Conservation (phyloP, 2,888 invertebrate species). For the Synanthedon andrenaeformis region DNA sequence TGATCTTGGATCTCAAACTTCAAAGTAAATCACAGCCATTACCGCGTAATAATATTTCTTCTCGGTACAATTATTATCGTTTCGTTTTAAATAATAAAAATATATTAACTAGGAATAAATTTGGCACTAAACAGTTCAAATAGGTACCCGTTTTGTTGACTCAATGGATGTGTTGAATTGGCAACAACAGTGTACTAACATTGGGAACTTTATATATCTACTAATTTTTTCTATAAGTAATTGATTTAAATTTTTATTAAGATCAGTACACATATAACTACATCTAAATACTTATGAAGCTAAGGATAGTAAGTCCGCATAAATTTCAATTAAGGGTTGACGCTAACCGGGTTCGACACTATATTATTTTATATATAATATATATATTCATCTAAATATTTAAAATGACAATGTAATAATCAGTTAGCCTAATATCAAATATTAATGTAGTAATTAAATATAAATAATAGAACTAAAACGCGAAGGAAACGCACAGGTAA, state of each 20-base stretch:
- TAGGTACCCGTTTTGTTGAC: constrained; percentile 21
- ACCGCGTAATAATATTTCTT: constrained; percentile 12
- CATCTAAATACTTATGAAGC: constrained; percentile 45
- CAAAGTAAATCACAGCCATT: constrained; percentile 65
- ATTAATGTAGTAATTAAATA: constrained; percentile 50
- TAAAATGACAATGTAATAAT: constrained; percentile 31
- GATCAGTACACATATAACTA: constrained; percentile 26
- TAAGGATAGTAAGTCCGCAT: constrained; percentile 41
- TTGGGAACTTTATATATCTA: constrained; percentile 8
- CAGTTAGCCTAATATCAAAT: constrained; percentile 42
- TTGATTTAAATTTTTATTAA: constrained; percentile 11
- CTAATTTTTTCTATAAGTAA: constrained; percentile 15
- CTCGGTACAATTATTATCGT: constrained; percentile 5
- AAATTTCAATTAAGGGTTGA: constrained; percentile 30
- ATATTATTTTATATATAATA: constrained; percentile 23
- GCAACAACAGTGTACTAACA: not conserved
- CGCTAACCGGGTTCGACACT: constrained; percentile 53
- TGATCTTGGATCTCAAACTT: constrained; percentile 47
- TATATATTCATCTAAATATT: constrained; percentile 36
- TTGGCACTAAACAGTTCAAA: constrained; percentile 34
- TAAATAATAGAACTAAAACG: constrained; percentile 42
- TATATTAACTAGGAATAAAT: constrained; percentile 25
- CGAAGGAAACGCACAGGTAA: constrained; percentile 28
- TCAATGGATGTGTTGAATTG: constrained; percentile 12
- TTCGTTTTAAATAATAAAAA: constrained; percentile 4